Conservation (phyloP, 2,113 vertebrate genomes). For the Spheniscus mendiculus region DNA sequence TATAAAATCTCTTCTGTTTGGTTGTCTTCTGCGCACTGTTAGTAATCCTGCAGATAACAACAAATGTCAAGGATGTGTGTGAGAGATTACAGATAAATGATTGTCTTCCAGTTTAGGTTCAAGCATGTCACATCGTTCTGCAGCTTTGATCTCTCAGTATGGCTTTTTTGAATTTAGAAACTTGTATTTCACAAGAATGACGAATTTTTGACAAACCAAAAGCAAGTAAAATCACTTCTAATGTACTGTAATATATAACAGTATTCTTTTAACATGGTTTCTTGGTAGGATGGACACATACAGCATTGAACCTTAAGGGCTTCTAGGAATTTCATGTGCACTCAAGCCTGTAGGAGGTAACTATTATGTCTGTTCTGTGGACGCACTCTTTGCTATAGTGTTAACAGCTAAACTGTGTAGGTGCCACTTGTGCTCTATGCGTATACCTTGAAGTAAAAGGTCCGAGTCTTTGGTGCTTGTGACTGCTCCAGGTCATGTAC, state of each 20-base stretch:
- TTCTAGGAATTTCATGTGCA: background rate
- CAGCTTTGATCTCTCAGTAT: background rate
- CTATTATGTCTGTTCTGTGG: background rate
- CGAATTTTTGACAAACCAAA: background rate
- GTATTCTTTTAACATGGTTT: fast-evolving
- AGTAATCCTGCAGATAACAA: background rate
- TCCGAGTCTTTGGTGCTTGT: fast-evolving
- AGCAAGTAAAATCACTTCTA: background rate
- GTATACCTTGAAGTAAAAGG: background rate
- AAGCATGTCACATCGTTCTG: background rate
- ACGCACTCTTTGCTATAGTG: fast-evolving
- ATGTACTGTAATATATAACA: background rate
- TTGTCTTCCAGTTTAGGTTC: background rate
- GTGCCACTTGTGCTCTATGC: background rate
- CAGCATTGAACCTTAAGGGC: background rate
- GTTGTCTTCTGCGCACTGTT: background rate
- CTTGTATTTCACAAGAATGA: background rate
- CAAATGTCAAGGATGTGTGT: background rate
- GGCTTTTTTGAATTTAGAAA: background rate
- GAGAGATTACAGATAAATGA: background rate
- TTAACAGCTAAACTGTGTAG: background rate
- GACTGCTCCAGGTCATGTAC: background rate
- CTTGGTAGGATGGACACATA: background rate
- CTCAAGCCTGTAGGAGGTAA: background rate
- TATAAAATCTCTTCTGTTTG: background rate